These are phyloP conservation scores for Pao palembangensis DNA, from an alignment of 2,113 vertebrate species.

Conservation along the genomic window DNA sequence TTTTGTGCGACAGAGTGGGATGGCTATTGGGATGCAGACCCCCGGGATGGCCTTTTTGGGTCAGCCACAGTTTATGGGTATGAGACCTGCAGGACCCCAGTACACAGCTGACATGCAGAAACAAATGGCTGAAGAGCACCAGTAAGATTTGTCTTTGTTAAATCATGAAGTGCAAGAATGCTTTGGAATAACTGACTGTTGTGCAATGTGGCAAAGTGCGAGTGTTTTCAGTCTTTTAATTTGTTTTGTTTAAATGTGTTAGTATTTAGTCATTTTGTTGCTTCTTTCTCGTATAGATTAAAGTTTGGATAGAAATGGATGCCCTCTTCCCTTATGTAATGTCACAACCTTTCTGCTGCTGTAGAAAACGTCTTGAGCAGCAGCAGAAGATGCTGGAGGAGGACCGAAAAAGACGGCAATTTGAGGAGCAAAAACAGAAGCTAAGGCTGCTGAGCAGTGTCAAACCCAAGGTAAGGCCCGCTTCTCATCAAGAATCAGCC, in stretches of 20 bases:
- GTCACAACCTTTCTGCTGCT: slow-evolving; percentile 2
- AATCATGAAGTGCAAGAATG: not conserved
- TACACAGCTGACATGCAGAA: slow-evolving; percentile 92
- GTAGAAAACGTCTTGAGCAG: slow-evolving; percentile 88
- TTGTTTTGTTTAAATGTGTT: too few species aligned
- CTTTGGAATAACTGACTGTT: too few species aligned
- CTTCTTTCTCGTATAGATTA: too few species aligned
- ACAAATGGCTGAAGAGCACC: slow-evolving; percentile 95
- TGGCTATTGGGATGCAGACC: slow-evolving; percentile 87
- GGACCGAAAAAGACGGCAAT: slow-evolving; percentile 93
- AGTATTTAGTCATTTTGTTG: too few species aligned
- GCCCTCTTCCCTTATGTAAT: not conserved
- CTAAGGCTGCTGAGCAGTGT: slow-evolving; percentile 94
- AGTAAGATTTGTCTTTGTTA: slow-evolving; percentile 78
- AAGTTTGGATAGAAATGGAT: not conserved
- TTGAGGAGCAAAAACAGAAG: slow-evolving; percentile 99
- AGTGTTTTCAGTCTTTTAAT: not conserved
- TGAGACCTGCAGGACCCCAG: slow-evolving; percentile 84
- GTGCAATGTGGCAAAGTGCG: not conserved
- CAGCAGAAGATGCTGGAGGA: slow-evolving; percentile 96
- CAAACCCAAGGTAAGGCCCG: slow-evolving; percentile 87
- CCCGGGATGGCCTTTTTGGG: slow-evolving; percentile 87
- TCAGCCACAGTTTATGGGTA: slow-evolving; percentile 87
- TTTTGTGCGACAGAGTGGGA: slow-evolving; percentile 79
- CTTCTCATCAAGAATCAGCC: not conserved